Evolutionary conservation across 2,888 invertebrate genomes (phyloP), one percentile per base, ranked within the genome.

Genomic region (Keiferia lycopersicella): DNA sequence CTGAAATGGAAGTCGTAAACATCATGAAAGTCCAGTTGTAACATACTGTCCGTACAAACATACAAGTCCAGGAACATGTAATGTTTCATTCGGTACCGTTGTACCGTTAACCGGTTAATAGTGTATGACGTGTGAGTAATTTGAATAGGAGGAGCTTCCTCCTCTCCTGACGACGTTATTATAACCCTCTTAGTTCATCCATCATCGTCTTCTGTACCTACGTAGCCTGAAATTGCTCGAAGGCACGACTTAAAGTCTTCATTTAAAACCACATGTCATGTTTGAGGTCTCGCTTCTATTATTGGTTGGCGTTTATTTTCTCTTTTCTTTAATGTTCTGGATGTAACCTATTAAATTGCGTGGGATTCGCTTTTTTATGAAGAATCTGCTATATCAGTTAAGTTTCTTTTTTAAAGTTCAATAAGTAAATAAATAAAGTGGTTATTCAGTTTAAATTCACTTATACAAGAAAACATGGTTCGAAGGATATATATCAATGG

Each of bases 111-210:
- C 69, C 69, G 66, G 72, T 73, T 74, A 74, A 75, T 69, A 70
- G 71, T 68, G 66, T 66, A 65, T 75, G 75, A 78, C 71, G 75
- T 78, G 75, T 78, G 74, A 77, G 76, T 81, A 78, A 76, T 77
- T 77, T 71, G 65, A 65, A 71, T 69, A 69, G 71, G 68, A 67
- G 69, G 68, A 69, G 67, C 68, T 73, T 75, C 72, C 68, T 73
- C 59, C 68, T 71, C 65, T 62, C 64, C 30, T 64, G 63, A 64
- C 51, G 56, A 66, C 57, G 63, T 63, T 57, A 61, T 66, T 65
- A 63, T 45, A 22, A 38, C 14, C 45, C 53, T 45, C 51, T 26
- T 56, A 50, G 16, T 22, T 2, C 63, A 61, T 65, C 61, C 61
- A 65, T 65, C 65, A 63, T 61, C 51, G 18, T 18, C 39, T 30